phyloP scores from a whole-genome alignment of 2,888 invertebrate genomes.

The Julus scandinavius region DNA sequence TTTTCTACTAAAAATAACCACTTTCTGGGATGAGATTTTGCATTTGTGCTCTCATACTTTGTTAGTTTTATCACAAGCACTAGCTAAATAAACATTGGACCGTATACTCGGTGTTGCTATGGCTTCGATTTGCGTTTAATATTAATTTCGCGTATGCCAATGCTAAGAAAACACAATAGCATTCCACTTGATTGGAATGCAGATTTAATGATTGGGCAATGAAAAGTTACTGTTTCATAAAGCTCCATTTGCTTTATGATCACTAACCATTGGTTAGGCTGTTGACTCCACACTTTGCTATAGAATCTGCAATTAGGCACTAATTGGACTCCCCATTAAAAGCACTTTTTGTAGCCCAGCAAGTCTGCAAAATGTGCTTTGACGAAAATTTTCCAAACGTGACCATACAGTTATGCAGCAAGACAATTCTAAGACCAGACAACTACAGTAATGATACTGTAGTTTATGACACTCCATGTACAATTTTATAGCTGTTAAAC shows the following conservation, averaged over 20 bases:
- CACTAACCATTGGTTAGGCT: not conserved
- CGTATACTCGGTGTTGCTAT: not conserved
- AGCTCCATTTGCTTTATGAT: no score
- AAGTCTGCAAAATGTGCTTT: no score
- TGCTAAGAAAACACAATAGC: not conserved
- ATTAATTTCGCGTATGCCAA: not conserved
- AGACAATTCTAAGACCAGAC: no score
- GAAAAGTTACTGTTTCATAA: not conserved
- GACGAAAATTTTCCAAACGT: no score
- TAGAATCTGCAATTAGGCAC: not conserved
- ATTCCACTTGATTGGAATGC: not conserved
- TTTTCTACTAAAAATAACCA: not conserved
- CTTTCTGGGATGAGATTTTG: not conserved
- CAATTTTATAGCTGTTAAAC: no score
- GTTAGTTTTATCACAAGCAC: not conserved
- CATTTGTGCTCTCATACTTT: not conserved
- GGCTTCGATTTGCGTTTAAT: not conserved
- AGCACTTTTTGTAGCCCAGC: no score
- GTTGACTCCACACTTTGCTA: not conserved
- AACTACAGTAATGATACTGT: no score
- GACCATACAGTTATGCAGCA: no score
- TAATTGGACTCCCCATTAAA: no score
- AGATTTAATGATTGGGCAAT: not conserved
- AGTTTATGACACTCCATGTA: no score
- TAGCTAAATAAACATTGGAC: not conserved